phyloP scores from a whole-genome alignment of 2,797 vertebrate genomes.

The Hirundo rustica region DNA sequence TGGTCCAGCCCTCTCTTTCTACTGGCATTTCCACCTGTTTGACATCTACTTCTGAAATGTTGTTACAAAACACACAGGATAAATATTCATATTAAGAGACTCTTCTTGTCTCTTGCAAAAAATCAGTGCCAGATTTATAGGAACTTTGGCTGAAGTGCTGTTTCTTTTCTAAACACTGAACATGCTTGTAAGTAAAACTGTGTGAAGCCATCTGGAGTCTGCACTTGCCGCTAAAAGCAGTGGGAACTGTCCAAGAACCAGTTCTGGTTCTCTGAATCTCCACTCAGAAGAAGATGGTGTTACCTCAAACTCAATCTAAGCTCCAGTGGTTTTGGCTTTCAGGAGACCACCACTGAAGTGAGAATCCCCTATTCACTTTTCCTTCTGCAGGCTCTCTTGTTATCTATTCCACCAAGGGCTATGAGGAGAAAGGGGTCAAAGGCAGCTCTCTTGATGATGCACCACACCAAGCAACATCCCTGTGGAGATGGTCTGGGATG shows the following conservation, averaged over 20 bases:
- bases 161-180: background rate
- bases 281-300: background rate
- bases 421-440: background rate
- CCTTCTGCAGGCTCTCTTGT: background rate
- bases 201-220: background rate
- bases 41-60: background rate
- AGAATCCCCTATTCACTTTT: background rate
- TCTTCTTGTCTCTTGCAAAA: background rate
- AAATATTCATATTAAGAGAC: background rate
- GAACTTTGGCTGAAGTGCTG: background rate
- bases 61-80: background rate
- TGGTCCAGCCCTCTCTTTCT: background rate
- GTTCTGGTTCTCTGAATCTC: background rate
- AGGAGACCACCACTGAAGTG: background rate
- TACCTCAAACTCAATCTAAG: background rate
- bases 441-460: background rate
- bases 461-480: background rate
- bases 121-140: background rate
- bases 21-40: background rate
- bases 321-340: background rate
- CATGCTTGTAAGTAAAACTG: background rate
- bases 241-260: background rate
- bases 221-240: background rate
- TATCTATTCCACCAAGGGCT: background rate
- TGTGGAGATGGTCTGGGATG: fast-evolving